Evolutionary conservation across 2,113 vertebrate species (phyloP).

Genomic region (Anser cygnoides): DNA sequence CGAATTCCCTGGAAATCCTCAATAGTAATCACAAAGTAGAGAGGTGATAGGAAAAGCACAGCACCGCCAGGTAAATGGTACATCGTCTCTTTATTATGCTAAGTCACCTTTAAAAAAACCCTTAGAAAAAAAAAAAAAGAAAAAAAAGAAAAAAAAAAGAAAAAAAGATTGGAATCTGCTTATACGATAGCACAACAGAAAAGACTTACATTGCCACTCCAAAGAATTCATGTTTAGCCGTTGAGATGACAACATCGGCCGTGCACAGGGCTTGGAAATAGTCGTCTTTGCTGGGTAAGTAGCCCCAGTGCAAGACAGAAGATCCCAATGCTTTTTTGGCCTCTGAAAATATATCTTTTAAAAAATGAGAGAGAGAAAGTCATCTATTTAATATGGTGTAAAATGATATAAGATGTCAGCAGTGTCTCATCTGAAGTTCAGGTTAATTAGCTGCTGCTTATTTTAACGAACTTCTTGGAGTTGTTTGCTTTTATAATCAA

Average conservation of each 20-base stretch:
- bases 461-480: conserved; percentile 99
- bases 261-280: conserved; percentile 86
- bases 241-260: conserved; percentile 95
- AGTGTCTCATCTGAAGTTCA: conserved; percentile 94
- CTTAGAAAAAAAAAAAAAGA: not conserved
- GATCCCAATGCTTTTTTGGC: conserved; percentile 80
- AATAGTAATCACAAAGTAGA: not conserved
- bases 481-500: conserved; percentile 99
- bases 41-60: not conserved
- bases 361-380: conserved; percentile 82
- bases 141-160: not conserved
- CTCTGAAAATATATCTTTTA: conserved; percentile 88
- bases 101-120: not conserved
- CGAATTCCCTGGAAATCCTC: conserved; percentile 4
- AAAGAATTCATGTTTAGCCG: conserved; percentile 96
- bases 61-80: not conserved
- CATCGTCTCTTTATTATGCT: not conserved
- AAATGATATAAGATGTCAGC: conserved; percentile 94
- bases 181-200: conserved; percentile 54
- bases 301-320: conserved; percentile 91
- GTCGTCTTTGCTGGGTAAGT: conserved; percentile 85
- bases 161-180: conserved; percentile 48
- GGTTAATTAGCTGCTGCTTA: conserved; percentile 99
- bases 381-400: conserved; percentile 91
- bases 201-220: conserved; percentile 94